Base-by-base conservation (phyloP, 2,888 invertebrate species). In the Notodonta dromedarius region DNA sequence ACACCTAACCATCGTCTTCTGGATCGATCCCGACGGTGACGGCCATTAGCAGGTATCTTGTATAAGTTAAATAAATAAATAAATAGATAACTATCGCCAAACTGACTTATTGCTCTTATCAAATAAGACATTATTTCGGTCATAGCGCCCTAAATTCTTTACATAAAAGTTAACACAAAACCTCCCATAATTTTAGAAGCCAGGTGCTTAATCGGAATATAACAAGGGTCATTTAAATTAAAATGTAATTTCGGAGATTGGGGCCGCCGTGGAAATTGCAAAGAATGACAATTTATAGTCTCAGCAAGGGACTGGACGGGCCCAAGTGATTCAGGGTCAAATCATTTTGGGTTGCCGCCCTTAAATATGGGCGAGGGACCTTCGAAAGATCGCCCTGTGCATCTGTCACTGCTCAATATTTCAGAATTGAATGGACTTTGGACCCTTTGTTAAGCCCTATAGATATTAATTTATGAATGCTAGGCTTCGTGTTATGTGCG, bases 371-470 rank as follows among this genome's bases (percentile, higher is more conserved):
- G 12, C n/a, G 40, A 55, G 39, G 54, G 54, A 7, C 55, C 39
- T 11, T n/a, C 40, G 16, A 14, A 7, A 14, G 55, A 40, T 55
- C 2, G 55, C 39, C 55, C 55, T 12, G 55, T 55, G 55, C 55
- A 55, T 55, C 39, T 57, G 57, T 48, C 48, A 48, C 57, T 14
- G 50, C 39, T 48, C 57, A 57, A 57, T 50, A 48, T 48, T 42
- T 56, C 14, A 55, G 39, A 9, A 40, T 11, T 55, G 40, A 55
- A 40, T 55, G 40, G 55, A 40, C 40, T 8, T 40, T 14, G 40
- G 40, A 4, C 2, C 40, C 55, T 55, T 55, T 55, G 55, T 40
- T 40, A 35, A 40, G 39, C 9, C 40, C 39, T 35, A 32, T 55
- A n/a, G 55, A 55, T 55, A 55, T 55, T 52, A 32, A 52, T 52